Percentiles rank a stretch among this genome's conserved stretches.
These are phyloP conservation scores for Xiphophorus birchmanni DNA, from an alignment of 2,797 vertebrate species.

Conservation along the genomic window DNA sequence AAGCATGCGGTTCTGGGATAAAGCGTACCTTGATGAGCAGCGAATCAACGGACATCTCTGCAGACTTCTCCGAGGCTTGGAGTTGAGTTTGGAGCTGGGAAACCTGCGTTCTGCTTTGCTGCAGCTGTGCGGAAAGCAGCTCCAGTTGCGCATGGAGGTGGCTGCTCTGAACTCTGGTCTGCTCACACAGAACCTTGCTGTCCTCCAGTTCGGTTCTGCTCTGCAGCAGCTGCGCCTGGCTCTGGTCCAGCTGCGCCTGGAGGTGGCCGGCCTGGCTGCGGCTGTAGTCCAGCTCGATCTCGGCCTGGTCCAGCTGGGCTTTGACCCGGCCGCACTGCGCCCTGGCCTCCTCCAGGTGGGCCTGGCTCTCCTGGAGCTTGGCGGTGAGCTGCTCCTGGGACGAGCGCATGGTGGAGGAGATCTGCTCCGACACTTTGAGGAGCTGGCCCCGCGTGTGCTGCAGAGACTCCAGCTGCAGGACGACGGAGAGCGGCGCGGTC, in stretches of 20 bases:
- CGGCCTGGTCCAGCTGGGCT: conserved; percentile 48
- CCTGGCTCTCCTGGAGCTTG: conserved; percentile 77
- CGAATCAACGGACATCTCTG: conserved; percentile 78
- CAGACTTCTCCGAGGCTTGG: conserved; percentile 72
- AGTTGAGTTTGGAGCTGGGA: conserved; percentile 79
- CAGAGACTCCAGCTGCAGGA: conserved; percentile 77
- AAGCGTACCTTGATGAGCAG: conserved; percentile 83
- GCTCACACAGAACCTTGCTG: conserved; percentile 43
- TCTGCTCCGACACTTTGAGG: conserved; percentile 79
- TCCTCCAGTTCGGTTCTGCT: conserved; percentile 55
- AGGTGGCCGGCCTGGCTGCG: conserved; percentile 31
- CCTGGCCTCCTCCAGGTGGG: conserved; percentile 53
- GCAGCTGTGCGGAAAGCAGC: conserved; percentile 67
- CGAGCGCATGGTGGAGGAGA: conserved; percentile 77
- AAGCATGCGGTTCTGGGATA: no score
- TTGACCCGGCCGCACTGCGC: conserved; percentile 12
- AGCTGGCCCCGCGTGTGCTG: conserved; percentile 84
- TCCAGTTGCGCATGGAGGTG: conserved; percentile 78
- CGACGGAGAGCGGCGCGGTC: not conserved
- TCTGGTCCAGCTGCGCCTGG: conserved; percentile 56
- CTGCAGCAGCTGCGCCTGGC: conserved; percentile 45
- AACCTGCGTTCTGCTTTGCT: conserved; percentile 39
- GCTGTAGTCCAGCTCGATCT: conserved; percentile 39
- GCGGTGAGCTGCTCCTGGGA: conserved; percentile 81
- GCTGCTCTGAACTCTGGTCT: conserved; percentile 49